These are phyloP conservation scores for Helicoverpa zea DNA, from an alignment of 1,140 invertebrate genomes.

Conservation along the genomic window DNA sequence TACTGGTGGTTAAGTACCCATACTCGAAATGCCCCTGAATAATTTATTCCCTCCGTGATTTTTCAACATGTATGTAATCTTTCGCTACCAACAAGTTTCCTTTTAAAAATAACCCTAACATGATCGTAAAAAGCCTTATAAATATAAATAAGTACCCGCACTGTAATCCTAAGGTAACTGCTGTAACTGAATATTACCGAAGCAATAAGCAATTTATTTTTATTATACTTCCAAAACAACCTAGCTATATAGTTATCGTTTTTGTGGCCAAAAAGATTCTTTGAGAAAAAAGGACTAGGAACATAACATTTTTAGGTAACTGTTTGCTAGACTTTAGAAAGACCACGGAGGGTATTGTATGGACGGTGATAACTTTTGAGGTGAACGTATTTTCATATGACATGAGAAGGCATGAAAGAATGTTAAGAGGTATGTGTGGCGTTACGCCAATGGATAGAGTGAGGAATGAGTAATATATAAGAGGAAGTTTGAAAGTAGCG, in stretches of 20 bases:
- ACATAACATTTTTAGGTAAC: background rate
- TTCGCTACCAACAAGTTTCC: background rate
- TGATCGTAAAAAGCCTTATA: background rate
- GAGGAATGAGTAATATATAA: too few species aligned
- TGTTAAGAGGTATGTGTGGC: too few species aligned
- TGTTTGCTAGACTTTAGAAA: background rate
- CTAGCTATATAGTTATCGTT: background rate
- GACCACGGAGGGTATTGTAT: too few species aligned
- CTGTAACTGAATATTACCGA: constrained; percentile 37
- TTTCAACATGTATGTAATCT: constrained; percentile 1
- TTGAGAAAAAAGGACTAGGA: background rate
- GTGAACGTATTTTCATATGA: too few species aligned
- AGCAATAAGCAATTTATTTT: constrained; percentile 39
- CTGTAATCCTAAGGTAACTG: constrained; percentile 9
- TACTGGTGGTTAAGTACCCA: too few species aligned
- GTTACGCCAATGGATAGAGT: too few species aligned
- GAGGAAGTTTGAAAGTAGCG: too few species aligned
- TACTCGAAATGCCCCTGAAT: too few species aligned
- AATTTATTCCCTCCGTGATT: background rate
- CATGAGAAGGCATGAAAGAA: too few species aligned
- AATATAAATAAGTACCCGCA: constrained; percentile 14
- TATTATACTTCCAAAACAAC: constrained; percentile 10
- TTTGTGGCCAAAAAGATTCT: constrained; percentile 14
- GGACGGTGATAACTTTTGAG: too few species aligned
- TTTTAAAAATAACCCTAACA: constrained; percentile 17